Evolutionary conservation across 2,797 vertebrate species (phyloP).

Genomic region (Amazonetta brasiliensis): DNA sequence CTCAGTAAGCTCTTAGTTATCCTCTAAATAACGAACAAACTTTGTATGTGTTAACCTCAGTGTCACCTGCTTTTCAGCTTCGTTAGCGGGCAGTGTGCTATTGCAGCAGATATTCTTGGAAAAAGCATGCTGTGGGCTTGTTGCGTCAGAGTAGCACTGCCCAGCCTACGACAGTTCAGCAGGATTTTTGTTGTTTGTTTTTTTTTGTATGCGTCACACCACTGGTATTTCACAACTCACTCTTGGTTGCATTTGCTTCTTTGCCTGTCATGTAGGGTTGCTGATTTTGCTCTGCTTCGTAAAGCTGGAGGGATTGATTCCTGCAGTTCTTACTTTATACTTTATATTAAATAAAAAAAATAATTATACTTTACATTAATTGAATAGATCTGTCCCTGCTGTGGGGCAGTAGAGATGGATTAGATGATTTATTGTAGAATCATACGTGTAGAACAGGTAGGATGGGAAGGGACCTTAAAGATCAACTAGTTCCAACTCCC

Average conservation of each 20-base stretch:
- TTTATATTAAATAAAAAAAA: no score
- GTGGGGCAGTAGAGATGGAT: neutral
- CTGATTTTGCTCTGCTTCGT: neutral
- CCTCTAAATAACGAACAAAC: neutral
- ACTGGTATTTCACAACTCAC: neutral
- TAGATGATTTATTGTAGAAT: no score
- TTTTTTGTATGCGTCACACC: rapidly evolving
- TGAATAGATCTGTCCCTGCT: neutral
- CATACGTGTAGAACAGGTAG: no score
- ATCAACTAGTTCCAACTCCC: no score
- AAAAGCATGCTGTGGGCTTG: rapidly evolving
- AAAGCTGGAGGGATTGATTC: neutral
- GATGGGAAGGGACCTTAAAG: no score
- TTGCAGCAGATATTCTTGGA: neutral
- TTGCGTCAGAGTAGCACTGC: neutral
- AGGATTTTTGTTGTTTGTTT: neutral
- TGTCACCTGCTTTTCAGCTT: neutral
- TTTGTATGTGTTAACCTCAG: neutral
- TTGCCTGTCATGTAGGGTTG: neutral
- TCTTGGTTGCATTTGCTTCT: neutral
- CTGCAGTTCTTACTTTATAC: neutral
- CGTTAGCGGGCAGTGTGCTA: neutral
- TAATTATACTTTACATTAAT: neutral
- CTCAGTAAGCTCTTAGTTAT: neutral
- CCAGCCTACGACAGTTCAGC: neutral